Evolutionary conservation across 2,113 vertebrate genomes (phyloP).

Genomic region (Hemiscyllium ocellatum): DNA sequence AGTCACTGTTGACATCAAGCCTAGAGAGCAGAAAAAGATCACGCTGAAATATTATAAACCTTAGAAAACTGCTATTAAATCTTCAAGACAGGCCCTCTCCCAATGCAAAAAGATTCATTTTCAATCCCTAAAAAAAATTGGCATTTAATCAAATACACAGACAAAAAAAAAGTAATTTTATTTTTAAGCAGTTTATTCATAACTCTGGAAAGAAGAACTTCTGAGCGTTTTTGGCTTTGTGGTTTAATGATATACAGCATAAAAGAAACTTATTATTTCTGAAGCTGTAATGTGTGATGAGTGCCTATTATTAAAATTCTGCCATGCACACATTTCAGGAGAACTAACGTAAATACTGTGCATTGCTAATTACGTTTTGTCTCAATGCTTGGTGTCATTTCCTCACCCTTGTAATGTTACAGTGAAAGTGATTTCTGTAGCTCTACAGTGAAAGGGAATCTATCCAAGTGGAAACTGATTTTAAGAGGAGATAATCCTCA

Average conservation of each 20-base stretch:
- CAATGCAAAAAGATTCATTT: neutral
- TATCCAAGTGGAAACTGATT: constrained; percentile 22
- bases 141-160: neutral
- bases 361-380: constrained; percentile 19
- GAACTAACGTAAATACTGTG: neutral
- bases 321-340: neutral
- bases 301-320: constrained; percentile 20
- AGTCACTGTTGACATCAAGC: neutral
- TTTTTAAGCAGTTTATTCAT: constrained; percentile 18
- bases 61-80: neutral
- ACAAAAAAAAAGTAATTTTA: neutral
- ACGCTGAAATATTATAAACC: neutral
- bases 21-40: neutral
- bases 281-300: neutral
- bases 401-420: neutral
- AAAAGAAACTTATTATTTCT: neutral
- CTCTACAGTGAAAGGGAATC: neutral
- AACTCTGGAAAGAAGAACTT: neutral
- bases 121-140: neutral
- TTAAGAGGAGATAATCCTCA: constrained; percentile 27
- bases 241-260: constrained; percentile 1
- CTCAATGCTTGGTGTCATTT: neutral
- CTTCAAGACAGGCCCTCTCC: neutral
- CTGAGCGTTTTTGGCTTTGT: neutral
- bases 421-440: constrained; percentile 2